Base-by-base conservation (phyloP, 1,140 invertebrate species). In the Bombus huntii region DNA sequence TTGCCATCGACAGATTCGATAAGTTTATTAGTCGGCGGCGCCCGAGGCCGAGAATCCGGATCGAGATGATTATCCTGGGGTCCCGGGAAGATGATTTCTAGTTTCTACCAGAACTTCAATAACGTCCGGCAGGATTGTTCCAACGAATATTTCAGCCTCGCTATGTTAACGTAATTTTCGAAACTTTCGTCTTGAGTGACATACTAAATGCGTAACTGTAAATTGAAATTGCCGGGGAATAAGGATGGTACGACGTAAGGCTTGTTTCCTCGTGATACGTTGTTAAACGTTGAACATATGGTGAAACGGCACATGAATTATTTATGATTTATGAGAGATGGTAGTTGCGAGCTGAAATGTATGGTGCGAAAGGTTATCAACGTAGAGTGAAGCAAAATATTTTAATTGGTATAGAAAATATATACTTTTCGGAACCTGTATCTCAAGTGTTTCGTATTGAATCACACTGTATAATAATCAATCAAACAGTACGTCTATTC, bases 11-110 rank as follows among this genome's bases (percentile, higher is more conserved):
- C 62, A 53, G 34, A 57, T 57, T 68, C 73, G 74, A 59, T 70
- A 74, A 83, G 74, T 83, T 70, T 83, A 83, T 83, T 83, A 57
- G 37, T 72, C 47, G 37, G 3, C 68, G 37, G 6, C 10, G 66
- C 37, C 39, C 3, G n/a, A 10, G 12, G 47, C 28, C 18, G 15
- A 68, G 44, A 39, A 37, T n/a, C 28, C 31, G 9, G 37, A 65
- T 42, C 53, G 37, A 22, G 5, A 31, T 9, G 47, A 75, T 75
- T 68, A 34, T 68, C 66, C 9, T 1, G 9, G 3, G 31, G 15
- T 66, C 13, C 13, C n/a, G 13, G 13, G 1, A 31, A 15, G n/a
- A 25, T 18, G 39, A 76, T 70, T 83, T 77, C 62, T 3, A 31
- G 31, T 25, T 42, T 83, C 39, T 12, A n/a, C 15, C 2, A 2